phyloP scores from a whole-genome alignment of 2,888 invertebrate genomes.

The Muscina levida region DNA sequence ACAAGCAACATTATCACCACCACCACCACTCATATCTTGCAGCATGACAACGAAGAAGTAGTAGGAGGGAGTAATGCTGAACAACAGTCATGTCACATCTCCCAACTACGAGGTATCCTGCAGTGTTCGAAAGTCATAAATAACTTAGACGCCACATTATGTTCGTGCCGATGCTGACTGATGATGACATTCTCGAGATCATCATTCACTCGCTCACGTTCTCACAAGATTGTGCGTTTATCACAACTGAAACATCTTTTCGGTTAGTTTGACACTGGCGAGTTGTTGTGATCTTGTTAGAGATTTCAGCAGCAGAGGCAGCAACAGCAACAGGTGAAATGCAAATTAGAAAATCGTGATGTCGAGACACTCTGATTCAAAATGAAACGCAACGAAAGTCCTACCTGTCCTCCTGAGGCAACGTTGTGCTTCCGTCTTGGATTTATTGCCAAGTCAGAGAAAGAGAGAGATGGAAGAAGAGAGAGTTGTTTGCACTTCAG shows the following conservation, averaged over 20 bases:
- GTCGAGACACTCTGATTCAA: too few relatives aligned
- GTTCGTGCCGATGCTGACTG: conserved; percentile 6
- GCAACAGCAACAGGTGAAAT: conserved; percentile 49
- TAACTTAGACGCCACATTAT: conserved; percentile 64
- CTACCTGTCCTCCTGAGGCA: background rate
- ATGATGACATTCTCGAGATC: conserved; percentile 21
- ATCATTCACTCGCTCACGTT: background rate
- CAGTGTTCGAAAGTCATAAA: conserved; percentile 66
- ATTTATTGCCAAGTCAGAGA: background rate
- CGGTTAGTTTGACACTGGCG: conserved; percentile 24
- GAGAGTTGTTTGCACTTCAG: background rate
- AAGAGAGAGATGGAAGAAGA: conserved; percentile 1
- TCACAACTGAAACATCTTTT: conserved; percentile 44
- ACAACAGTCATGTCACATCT: conserved; percentile 54
- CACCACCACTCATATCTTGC: conserved; percentile 6
- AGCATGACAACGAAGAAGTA: conserved; percentile 10
- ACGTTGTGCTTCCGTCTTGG: background rate
- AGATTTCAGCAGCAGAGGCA: too few relatives aligned
- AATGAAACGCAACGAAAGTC: background rate
- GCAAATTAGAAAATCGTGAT: conserved; percentile 53
- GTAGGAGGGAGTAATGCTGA: conserved; percentile 29
- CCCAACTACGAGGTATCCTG: conserved; percentile 54
- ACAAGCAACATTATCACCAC: conserved; percentile 1
- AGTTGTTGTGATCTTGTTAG: conserved; percentile 37
- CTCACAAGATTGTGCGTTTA: conserved; percentile 12